A percentile compares a stretch with the other conserved stretches of the same genome.
These are phyloP conservation scores for Formica aserva DNA, from an alignment of 2,888 invertebrate genomes.

Conservation along the genomic window DNA sequence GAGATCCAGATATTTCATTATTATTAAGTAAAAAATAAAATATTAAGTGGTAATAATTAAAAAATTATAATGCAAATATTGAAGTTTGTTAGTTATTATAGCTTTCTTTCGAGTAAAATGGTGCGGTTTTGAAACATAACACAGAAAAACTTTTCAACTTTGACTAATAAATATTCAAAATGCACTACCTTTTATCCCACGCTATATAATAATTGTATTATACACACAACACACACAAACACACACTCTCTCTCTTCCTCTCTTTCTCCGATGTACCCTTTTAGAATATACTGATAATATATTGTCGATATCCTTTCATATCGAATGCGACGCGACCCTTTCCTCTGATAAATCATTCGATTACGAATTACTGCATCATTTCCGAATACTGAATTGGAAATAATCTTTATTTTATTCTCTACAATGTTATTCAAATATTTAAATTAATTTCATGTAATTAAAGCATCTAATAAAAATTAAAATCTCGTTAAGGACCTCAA, in stretches of 20 bases:
- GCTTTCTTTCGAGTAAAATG: not conserved
- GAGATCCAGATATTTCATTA: not conserved
- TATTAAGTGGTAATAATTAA: not conserved
- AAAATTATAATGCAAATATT: not conserved
- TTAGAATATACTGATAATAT: conserved; percentile 16
- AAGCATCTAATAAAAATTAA: not conserved
- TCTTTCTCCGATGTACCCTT: conserved; percentile 1
- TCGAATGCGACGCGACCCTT: conserved; percentile 6
- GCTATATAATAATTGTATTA: conserved; percentile 9
- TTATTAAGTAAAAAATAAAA: not conserved
- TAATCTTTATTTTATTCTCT: not conserved
- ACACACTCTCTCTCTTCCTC: not conserved
- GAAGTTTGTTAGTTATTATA: not conserved
- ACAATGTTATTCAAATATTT: not conserved
- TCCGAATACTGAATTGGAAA: conserved; percentile 26
- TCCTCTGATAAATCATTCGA: not conserved
- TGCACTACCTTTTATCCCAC: not conserved
- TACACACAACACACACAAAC: not conserved
- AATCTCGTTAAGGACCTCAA: not conserved
- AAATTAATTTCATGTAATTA: not conserved
- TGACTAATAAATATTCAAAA: conserved; percentile 31
- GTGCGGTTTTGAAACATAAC: not conserved
- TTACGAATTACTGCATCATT: conserved; percentile 24
- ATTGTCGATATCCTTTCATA: conserved; percentile 41
- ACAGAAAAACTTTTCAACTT: not conserved